A percentile compares a stretch with the other conserved stretches of the same genome.
phyloP scores from a whole-genome alignment of 2,113 vertebrate species.

The Oreotrochilus melanogaster region DNA sequence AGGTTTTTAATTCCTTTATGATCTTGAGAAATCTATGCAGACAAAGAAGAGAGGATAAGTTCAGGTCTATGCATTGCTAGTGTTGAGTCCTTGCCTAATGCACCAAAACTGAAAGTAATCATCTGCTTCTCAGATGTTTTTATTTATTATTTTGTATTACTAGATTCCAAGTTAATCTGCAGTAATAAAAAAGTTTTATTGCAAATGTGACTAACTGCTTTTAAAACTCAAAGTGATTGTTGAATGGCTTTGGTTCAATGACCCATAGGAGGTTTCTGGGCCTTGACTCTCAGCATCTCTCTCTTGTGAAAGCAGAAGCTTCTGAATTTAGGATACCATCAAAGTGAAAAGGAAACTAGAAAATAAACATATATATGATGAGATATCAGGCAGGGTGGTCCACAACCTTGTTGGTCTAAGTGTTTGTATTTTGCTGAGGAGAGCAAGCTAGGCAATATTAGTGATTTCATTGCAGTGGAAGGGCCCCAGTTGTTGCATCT shows the following conservation, averaged over 20 bases:
- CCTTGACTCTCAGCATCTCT: background rate
- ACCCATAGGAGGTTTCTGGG: background rate
- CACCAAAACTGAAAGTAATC: background rate
- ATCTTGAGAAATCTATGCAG: background rate
- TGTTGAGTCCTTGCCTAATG: background rate
- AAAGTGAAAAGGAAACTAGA: background rate
- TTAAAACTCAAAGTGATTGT: background rate
- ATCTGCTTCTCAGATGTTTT: constrained; percentile 44
- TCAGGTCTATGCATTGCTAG: background rate
- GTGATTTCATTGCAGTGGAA: background rate
- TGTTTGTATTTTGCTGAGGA: constrained; percentile 3
- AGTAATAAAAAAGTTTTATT: constrained; percentile 14
- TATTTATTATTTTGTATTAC: constrained; percentile 21
- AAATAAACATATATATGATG: background rate
- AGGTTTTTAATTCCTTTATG: background rate
- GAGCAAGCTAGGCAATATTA: background rate
- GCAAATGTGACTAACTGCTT: background rate
- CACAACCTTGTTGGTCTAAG: background rate
- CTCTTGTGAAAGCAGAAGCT: background rate
- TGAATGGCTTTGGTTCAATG: background rate
- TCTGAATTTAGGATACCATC: background rate
- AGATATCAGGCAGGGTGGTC: constrained; percentile 25
- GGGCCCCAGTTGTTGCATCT: background rate
- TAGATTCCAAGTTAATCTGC: background rate
- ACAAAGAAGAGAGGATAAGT: background rate